Evolutionary conservation across 1,140 invertebrate genomes (phyloP).

Genomic region (Drosophila yakuba): DNA sequence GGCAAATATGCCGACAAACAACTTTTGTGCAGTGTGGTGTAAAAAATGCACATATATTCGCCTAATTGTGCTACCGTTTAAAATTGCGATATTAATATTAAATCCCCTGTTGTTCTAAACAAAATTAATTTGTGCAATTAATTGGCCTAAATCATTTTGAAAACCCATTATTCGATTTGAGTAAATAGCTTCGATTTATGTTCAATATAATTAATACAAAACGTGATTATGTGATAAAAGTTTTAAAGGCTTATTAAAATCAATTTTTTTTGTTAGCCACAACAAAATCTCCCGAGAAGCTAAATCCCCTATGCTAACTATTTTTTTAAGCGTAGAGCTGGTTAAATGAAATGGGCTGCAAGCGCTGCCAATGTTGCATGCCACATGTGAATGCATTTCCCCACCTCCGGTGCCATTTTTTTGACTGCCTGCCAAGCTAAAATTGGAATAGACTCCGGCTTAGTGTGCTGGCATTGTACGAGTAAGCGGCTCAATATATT

Average conservation of each 20-base stretch:
- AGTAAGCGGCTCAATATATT: slow-evolving; percentile 81
- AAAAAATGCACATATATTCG: neutral
- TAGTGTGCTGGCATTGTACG: slow-evolving; percentile 64
- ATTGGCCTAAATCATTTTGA: neutral
- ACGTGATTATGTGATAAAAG: neutral
- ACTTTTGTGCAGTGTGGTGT: neutral
- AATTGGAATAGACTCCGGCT: slow-evolving; percentile 50
- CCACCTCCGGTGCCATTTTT: slow-evolving; percentile 20
- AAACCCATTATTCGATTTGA: neutral
- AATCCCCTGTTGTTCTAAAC: neutral
- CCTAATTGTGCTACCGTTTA: neutral
- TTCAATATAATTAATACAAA: neutral
- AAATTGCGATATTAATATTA: neutral
- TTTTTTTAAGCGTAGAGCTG: slow-evolving; percentile 32
- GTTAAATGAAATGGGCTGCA: slow-evolving; percentile 35
- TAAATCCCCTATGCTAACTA: neutral
- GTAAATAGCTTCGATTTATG: too few species aligned
- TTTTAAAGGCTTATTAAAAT: neutral
- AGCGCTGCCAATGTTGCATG: slow-evolving; percentile 63
- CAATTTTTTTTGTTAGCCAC: neutral
- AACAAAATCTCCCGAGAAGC: neutral
- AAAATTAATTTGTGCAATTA: neutral
- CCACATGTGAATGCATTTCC: slow-evolving; percentile 64
- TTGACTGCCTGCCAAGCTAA: slow-evolving; percentile 68
- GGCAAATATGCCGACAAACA: neutral